Percentiles rank a stretch among this genome's conserved stretches.
These are phyloP conservation scores for Hydrozoanthus gracilis DNA, from an alignment of 92 coral and sea anemone genomes.

Conservation along the genomic window DNA sequence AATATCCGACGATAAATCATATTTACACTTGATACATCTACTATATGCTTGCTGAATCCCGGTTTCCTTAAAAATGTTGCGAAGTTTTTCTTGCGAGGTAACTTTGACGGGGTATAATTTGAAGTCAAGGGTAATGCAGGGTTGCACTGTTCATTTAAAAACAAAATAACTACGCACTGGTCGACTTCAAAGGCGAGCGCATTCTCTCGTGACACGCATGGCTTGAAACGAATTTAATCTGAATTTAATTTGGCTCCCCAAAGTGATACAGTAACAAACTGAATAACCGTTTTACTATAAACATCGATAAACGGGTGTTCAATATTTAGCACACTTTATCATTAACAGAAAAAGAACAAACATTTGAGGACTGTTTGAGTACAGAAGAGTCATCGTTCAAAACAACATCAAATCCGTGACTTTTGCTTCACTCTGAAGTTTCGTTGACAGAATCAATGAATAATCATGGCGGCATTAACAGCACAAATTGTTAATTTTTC, in stretches of 20 bases:
- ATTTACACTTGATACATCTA: too few relatives aligned
- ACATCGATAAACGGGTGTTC: neutral
- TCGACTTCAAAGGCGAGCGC: neutral
- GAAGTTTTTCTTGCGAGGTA: too few relatives aligned
- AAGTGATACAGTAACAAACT: constrained; percentile 33
- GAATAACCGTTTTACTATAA: neutral
- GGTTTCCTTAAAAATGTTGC: too few relatives aligned
- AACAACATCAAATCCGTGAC: constrained; percentile 7
- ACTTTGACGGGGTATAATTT: too few relatives aligned
- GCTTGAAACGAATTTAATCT: neutral
- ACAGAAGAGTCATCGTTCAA: neutral
- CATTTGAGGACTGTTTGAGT: neutral
- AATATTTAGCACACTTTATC: neutral
- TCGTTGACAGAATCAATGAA: neutral
- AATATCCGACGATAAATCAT: too few relatives aligned
- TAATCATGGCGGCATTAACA: neutral
- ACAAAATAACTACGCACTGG: neutral
- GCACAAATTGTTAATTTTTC: neutral
- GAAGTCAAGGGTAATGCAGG: too few relatives aligned
- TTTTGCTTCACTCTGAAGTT: neutral
- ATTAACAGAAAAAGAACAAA: neutral
- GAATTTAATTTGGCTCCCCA: neutral
- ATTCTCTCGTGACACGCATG: neutral
- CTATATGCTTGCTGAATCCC: too few relatives aligned
- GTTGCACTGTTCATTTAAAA: neutral